Evolutionary conservation across 1,140 invertebrate genomes (phyloP), one percentile per base, ranked within the genome.

Genomic region (Cotesia typhae): DNA sequence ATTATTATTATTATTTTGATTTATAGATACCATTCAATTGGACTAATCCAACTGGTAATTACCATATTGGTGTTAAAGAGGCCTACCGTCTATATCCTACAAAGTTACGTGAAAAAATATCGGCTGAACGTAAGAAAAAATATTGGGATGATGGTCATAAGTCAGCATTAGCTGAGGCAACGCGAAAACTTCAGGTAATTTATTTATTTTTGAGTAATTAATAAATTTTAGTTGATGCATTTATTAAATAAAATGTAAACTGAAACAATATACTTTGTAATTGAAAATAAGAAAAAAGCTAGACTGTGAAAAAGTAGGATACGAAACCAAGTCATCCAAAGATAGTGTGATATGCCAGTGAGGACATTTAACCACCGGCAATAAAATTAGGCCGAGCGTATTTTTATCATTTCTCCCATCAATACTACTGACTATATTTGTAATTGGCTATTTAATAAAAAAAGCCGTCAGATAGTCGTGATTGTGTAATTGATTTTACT

Each of bases 31-130:
- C 96, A 71, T 83, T 87, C 53, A 83, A 86, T 67, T 98, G 96
- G 96, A 89, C 87, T 47, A 98, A 97, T 87, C 95, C 95, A 0
- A 90, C 89, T 41, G 93, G 93, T 66, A 89, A 92, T 74, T 98
- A 92, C 87, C 92, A 95, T 71, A 85, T 96, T 64, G 98, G 98
- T 64, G 86, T 97, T 0, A 95, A 98, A 83, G 91, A 92, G 83
- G 91, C 93, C 20, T 96, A 91, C 87, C 93, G 95, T 75, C 85
- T 99, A 12, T 98, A 97, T 84, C 95, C 97, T 0, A 89, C 91
- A 68, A 91, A 91, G 79, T 87, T 98, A 10, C 90, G 91, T 72
- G 95, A 98, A 74, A 90, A 96, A 72, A 90, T 98, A n/a, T 88
- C 91, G 69, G 92, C 92, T 72, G 93, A 96, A 75, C 88, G 92